Conservation (phyloP, 2,113 vertebrate species). For the Glaucidium brasilianum region DNA sequence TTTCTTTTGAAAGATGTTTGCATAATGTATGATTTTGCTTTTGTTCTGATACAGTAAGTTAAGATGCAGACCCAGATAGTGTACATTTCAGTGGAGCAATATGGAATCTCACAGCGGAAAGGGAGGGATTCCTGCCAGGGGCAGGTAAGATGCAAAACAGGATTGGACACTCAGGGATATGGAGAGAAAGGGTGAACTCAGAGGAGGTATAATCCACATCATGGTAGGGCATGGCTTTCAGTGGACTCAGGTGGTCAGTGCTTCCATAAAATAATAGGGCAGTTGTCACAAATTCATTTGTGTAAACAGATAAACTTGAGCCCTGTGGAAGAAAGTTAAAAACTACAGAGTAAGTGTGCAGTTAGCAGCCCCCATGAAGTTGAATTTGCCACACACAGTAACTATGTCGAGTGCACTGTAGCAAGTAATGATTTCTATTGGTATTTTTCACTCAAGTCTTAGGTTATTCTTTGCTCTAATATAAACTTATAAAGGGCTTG, state of each 20-base stretch:
- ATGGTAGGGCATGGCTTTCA: not conserved
- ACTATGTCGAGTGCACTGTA: not conserved
- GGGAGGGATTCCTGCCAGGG: not conserved
- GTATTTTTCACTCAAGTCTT: not conserved
- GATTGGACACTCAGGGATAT: fast-evolving
- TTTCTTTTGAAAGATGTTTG: not conserved
- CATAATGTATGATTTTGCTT: not conserved
- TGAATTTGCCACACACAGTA: not conserved
- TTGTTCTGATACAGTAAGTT: not conserved
- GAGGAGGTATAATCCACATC: not conserved
- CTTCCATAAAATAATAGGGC: not conserved
- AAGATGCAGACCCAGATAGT: not conserved
- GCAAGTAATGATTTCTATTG: not conserved
- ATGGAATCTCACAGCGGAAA: not conserved
- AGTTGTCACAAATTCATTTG: not conserved
- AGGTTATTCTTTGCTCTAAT: not conserved
- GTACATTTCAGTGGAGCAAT: not conserved
- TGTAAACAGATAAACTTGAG: not conserved
- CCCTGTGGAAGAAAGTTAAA: not conserved
- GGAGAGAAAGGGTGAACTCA: not conserved
- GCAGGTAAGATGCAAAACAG: not conserved
- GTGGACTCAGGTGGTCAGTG: not conserved
- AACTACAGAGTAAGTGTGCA: fast-evolving
- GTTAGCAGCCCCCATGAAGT: not conserved
- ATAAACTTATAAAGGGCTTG: not conserved